phyloP scores from a whole-genome alignment of 2,888 invertebrate species.

The Zhuqinia jingwanae region DNA sequence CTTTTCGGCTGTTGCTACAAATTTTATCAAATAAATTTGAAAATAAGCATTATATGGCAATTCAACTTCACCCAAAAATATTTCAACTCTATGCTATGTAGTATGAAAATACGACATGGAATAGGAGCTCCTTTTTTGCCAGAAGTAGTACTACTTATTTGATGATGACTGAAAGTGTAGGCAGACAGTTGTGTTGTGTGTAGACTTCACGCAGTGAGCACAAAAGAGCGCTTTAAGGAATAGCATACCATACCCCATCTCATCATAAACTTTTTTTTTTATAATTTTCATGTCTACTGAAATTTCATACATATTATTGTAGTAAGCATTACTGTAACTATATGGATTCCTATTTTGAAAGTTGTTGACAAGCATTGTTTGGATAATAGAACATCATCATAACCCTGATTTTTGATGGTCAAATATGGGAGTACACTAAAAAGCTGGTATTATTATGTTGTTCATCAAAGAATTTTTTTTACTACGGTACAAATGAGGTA shows the following conservation, averaged over 20 bases:
- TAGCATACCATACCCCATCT: neutral
- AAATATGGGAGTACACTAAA: slow-evolving; percentile 1
- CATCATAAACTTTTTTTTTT: neutral
- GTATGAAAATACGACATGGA: no score
- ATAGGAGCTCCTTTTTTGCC: no score
- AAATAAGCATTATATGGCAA: slow-evolving; percentile 32
- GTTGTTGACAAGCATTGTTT: slow-evolving; percentile 15
- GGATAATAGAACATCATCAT: neutral
- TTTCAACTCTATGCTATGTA: no score
- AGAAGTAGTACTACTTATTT: no score
- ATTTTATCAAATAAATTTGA: slow-evolving; percentile 6
- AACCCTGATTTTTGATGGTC: slow-evolving; percentile 16
- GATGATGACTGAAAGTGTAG: no score
- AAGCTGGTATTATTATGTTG: neutral
- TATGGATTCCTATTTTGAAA: neutral
- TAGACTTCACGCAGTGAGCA: neutral
- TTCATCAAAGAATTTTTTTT: neutral
- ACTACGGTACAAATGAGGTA: neutral
- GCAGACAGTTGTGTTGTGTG: neutral
- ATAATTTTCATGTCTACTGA: slow-evolving; percentile 10
- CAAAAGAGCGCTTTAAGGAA: neutral
- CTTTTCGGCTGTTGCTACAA: no score
- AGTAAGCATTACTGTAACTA: neutral
- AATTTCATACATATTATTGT: neutral
- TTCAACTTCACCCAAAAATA: neutral